phyloP scores from a whole-genome alignment of 2,113 vertebrate genomes.

The Aptenodytes forsteri region DNA sequence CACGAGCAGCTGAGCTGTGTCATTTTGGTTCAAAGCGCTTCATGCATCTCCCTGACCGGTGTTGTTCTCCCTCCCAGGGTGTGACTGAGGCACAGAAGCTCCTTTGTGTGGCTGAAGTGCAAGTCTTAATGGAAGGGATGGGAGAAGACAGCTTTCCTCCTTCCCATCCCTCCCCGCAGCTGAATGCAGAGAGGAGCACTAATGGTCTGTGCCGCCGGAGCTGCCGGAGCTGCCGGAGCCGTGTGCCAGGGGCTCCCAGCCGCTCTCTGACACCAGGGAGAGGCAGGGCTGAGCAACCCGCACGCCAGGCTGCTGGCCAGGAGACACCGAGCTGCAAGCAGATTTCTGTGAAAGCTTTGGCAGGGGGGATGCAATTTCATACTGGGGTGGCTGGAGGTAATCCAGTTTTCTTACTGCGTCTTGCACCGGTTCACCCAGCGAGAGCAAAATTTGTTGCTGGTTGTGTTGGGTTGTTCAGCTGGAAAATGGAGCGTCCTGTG shows the following conservation, averaged over 20 bases:
- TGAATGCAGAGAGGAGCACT: not conserved
- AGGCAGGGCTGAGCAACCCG: not conserved
- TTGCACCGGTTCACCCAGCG: rapidly evolving
- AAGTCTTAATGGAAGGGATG: not conserved
- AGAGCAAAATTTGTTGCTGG: not conserved
- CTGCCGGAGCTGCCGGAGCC: not conserved
- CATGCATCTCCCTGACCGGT: rapidly evolving
- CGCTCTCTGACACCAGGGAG: not conserved
- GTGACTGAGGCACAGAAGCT: not conserved
- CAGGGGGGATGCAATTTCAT: not conserved
- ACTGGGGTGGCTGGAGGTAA: not conserved
- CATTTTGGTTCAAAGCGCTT: not conserved
- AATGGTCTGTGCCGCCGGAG: not conserved
- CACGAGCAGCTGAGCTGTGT: rapidly evolving
- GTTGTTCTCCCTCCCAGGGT: not conserved
- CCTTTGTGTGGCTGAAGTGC: not conserved
- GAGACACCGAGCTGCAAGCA: not conserved
- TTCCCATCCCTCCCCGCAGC: not conserved
- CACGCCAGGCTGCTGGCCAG: not conserved
- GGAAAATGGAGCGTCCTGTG: not conserved
- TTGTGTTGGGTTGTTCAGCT: not conserved
- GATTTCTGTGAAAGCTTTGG: not conserved
- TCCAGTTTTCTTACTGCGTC: not conserved
- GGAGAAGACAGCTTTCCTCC: not conserved
- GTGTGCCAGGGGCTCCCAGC: not conserved